Evolutionary conservation across 2,113 vertebrate genomes (phyloP).

Genomic region (Hemicordylus capensis): DNA sequence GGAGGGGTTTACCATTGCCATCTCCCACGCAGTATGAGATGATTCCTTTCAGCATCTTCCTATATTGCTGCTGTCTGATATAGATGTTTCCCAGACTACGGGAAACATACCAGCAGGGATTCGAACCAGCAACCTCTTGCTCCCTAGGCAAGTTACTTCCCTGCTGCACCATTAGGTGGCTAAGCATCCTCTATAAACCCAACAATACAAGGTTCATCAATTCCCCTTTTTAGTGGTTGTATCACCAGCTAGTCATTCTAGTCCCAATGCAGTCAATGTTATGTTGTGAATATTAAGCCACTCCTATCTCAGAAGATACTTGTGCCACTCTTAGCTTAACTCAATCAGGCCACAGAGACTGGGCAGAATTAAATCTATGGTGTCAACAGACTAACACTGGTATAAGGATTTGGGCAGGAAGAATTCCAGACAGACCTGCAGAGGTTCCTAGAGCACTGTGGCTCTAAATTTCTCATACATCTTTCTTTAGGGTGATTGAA

Average conservation of each 20-base stretch:
- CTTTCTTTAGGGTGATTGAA: constrained; percentile 71
- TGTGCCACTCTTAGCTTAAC: neutral
- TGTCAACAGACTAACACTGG: no score
- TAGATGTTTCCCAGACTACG: no score
- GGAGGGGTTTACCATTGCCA: no score
- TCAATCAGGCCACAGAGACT: neutral
- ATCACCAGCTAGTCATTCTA: neutral
- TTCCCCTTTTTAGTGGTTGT: neutral
- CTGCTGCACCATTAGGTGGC: no score
- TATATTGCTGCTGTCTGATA: no score
- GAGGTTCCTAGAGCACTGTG: neutral
- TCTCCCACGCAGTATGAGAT: no score
- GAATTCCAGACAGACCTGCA: neutral
- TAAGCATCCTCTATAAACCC: no score
- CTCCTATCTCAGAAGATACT: neutral
- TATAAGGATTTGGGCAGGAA: neutral
- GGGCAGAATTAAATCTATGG: neutral
- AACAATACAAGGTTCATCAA: neutral
- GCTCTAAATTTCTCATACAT: neutral
- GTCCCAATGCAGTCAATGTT: neutral
- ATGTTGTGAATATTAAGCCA: neutral
- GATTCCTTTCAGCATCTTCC: no score
- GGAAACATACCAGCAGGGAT: no score
- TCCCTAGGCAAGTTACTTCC: no score
- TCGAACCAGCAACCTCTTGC: no score